Base-by-base conservation (phyloP, 2,888 invertebrate genomes). In the Myopa tessellatipennis region DNA sequence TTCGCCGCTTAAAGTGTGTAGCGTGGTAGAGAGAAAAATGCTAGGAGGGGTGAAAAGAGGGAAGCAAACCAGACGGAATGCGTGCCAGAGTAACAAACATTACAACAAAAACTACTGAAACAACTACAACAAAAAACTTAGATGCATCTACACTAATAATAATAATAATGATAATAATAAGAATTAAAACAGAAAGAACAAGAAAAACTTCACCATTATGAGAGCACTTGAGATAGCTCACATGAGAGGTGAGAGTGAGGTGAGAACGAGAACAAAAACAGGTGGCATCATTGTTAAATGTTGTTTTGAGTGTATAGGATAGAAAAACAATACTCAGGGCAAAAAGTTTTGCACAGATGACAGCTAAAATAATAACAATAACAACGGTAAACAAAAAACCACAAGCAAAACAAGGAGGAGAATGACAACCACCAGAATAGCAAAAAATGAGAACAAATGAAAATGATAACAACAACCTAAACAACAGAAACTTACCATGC, bases 201-300 rank as follows among this genome's bases (percentile, higher is more conserved):
- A 10, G n/a, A 26, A 26, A 26, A 26, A 26, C 26, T 26, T 26
- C 26, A 26, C 45, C 45, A 45, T 45, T 3, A 45, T 45, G 45
- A 45, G 45, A 1, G 7, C 7, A 8, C 3, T 1, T 45, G 45
- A 45, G 7, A 45, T 1, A 10, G 45, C 26, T 26, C 1, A 26
- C 26, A 26, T 26, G 26, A 26, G 26, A 1, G 26, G 34, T 65
- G 34, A 36, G 38, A 67, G 40, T n/a, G 40, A 67, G 36, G 40
- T 38, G 36, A 38, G n/a, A n/a, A 67, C n/a, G 18, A 6, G 14
- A 18, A 73, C 61, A 73, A 52, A 40, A 68, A 67, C 68, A 74
- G 74, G 74, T 74, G 74, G 74, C 58, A 55, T 18, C 58, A 74
- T 34, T 67, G 74, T 58, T 45, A 68, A 74, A 74, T 58, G 55